phyloP scores from a whole-genome alignment of 2,113 vertebrate species.

The Vidua macroura region DNA sequence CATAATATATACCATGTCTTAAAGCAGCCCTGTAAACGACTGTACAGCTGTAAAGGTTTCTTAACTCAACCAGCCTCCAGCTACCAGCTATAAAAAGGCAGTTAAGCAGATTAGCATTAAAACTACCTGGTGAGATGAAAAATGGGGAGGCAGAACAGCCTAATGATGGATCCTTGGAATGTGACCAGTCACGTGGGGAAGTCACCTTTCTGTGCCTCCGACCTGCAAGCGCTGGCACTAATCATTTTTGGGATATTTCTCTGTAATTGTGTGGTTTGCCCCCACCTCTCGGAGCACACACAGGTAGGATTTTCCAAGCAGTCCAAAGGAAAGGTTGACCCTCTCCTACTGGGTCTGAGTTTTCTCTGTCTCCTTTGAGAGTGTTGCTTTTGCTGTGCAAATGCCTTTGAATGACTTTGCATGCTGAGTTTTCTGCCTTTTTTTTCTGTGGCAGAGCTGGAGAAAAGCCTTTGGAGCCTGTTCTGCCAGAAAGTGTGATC shows the following conservation, averaged over 20 bases:
- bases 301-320: not conserved
- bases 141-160: not conserved
- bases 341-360: not conserved
- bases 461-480: not conserved
- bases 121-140: constrained; percentile 29
- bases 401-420: not conserved
- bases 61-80: constrained; percentile 1
- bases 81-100: constrained; percentile 4
- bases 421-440: not conserved
- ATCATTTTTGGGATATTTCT: not conserved
- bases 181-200: not conserved
- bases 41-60: constrained; percentile 15
- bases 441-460: not conserved
- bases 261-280: not conserved
- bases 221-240: not conserved
- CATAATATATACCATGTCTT: constrained; percentile 19
- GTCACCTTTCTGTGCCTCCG: not conserved
- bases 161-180: not conserved
- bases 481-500: not conserved
- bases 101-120: constrained; percentile 43
- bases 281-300: not conserved
- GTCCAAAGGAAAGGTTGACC: not conserved
- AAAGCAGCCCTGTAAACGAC: not conserved
- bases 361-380: not conserved
- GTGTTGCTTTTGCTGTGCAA: not conserved